A percentile compares a stretch with the other conserved stretches of the same genome.
Conservation (phyloP, 2,888 invertebrate genomes). For the Tyria jacobaeae region DNA sequence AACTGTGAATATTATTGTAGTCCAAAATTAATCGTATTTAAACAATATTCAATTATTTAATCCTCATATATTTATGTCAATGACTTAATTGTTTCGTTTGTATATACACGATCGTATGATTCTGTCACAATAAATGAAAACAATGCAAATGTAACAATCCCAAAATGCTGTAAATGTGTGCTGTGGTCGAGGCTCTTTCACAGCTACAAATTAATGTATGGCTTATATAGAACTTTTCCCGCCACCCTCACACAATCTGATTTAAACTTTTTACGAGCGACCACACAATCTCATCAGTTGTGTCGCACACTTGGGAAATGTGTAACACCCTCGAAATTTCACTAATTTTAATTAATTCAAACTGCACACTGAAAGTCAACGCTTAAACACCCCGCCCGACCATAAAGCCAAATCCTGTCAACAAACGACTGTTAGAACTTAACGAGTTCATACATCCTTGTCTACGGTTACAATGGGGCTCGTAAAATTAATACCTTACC, state of each 20-base stretch:
- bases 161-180: conserved; percentile 16
- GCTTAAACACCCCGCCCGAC: conserved; percentile 55
- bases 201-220: conserved; percentile 34
- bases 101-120: not conserved
- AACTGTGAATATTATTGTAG: too few species aligned
- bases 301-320: conserved; percentile 55
- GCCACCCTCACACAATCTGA: conserved; percentile 53
- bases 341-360: conserved; percentile 82
- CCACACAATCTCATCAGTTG: conserved; percentile 64
- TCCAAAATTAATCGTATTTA: too few species aligned
- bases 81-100: not conserved
- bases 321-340: conserved; percentile 57
- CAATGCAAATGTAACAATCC: not conserved
- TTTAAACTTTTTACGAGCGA: conserved; percentile 69
- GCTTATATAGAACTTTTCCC: conserved; percentile 48
- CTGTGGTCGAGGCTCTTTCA: conserved; percentile 25
- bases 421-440: conserved; percentile 79
- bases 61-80: not conserved
- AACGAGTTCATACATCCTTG: conserved; percentile 80
- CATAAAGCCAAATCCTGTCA: conserved; percentile 66
- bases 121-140: not conserved
- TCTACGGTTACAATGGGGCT: conserved; percentile 76
- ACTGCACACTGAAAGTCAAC: conserved; percentile 65
- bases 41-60: too few species aligned
- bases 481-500: conserved; percentile 85